phyloP scores from a whole-genome alignment of 2,113 vertebrate genomes.

The Epinephelus cyanopodus region DNA sequence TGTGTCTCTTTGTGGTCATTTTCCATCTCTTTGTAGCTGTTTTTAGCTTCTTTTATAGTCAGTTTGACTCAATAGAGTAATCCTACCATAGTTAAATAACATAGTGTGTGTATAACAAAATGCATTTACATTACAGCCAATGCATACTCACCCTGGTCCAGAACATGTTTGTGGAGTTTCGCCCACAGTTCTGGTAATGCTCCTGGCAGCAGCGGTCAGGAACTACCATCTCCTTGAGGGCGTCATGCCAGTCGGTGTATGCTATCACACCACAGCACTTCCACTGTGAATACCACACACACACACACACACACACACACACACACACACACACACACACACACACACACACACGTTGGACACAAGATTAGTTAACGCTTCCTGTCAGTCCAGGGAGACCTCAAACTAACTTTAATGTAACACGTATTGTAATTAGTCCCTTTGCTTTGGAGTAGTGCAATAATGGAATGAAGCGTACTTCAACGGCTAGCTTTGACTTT shows the following conservation, averaged over 20 bases:
- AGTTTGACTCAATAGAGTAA: neutral
- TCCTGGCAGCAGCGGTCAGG: slow-evolving; percentile 97
- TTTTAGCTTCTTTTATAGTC: neutral
- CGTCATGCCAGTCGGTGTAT: slow-evolving; percentile 93
- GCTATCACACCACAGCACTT: slow-evolving; percentile 96
- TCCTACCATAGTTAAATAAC: neutral
- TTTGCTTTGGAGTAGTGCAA: slow-evolving; percentile 17
- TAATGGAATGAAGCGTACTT: slow-evolving; percentile 18
- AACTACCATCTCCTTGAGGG: slow-evolving; percentile 92
- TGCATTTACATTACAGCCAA: rapidly evolving
- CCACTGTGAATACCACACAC: slow-evolving; percentile 85
- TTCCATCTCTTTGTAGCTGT: neutral
- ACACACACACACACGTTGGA: neutral
- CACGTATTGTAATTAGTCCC: slow-evolving; percentile 20
- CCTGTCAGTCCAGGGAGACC: slow-evolving; percentile 1
- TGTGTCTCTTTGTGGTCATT: too few species aligned
- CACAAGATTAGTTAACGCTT: slow-evolving; percentile 19
- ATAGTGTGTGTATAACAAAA: neutral
- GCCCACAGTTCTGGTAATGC: slow-evolving; percentile 95
- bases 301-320: slow-evolving; percentile 30
- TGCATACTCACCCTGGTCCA: slow-evolving; percentile 90
- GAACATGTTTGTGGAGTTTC: slow-evolving; percentile 89
- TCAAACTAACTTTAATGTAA: slow-evolving; percentile 34
- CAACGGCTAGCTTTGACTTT: slow-evolving; percentile 28
- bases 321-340: slow-evolving; percentile 6